Base-by-base conservation (phyloP, 2,113 vertebrate genomes). In the Strix uralensis region DNA sequence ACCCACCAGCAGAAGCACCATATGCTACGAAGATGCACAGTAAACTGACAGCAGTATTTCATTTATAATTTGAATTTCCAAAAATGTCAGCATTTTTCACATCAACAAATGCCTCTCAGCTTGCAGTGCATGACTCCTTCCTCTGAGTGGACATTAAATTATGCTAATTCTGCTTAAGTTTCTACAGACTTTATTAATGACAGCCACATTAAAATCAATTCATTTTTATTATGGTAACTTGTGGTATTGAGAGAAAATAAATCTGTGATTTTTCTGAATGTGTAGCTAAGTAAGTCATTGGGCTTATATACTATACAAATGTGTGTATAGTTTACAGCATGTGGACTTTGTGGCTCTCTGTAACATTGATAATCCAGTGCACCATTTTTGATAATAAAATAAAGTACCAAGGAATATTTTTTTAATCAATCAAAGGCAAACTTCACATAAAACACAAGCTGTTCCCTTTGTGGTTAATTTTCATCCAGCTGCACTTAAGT, bases 1-100 rank as follows among this genome's bases (percentile, higher is more conserved):
- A 98, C 98, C 98, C 98, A 98, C 98, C 96, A 98, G 97, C 98
- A 98, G 98, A 98, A 98, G 97, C 85, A 97, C 98, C 98, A 98
- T 98, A 98, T 98, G 98, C 96, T 98, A 73, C 46, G 2, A 92
- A 98, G 97, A 95, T 97, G 96, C 93, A 97, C 97, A 92, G 96
- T 96, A 98, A 98, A 98, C 97, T 97, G 97, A 98, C 97, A 98
- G 97, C 97, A 98, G 97, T 89, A 85, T 97, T 97, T 98, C 97
- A 97, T 97, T 97, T 98, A 96, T 97, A 96, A 97, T 97, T 96
- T 97, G 93, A 98, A 97, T 98, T 97, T 98, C 97, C 97, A 96
- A 97, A 98, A 98, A 98, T 97, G 97, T 97, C 98, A 98, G 94
- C 95, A 75, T 97, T 97, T 94, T 98, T 97, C 97, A 97, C 94